These are phyloP conservation scores for Cheilosia scutellata DNA, from an alignment of 2,888 invertebrate genomes.

Conservation along the genomic window DNA sequence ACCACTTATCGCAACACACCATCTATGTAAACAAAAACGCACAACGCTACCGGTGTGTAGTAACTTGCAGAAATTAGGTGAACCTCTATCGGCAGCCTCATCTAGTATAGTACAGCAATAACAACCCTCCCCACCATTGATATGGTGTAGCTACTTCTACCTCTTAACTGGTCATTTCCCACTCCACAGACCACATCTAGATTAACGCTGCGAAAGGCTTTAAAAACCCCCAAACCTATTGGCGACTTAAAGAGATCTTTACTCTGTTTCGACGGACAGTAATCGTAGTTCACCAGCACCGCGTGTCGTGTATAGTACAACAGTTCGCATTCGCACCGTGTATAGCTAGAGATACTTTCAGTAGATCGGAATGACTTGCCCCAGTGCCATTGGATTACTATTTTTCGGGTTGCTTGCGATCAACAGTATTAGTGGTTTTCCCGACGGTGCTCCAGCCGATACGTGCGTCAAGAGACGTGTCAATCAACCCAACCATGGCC, in stretches of 20 bases:
- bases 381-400: constrained; percentile 78
- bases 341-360: constrained; percentile 21
- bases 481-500: constrained; percentile 91
- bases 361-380: constrained; percentile 56
- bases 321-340: constrained; percentile 30
- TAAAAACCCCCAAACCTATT: constrained; percentile 69
- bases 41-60: constrained; percentile 51
- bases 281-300: constrained; percentile 47
- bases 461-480: constrained; percentile 91
- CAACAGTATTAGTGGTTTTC: constrained; percentile 86
- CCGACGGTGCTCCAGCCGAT: constrained; percentile 93
- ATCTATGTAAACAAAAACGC: constrained; percentile 72
- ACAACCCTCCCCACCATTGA: constrained; percentile 24
- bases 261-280: constrained; percentile 45
- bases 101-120: neutral
- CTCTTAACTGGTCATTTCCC: constrained; percentile 64
- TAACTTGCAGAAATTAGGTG: constrained; percentile 66
- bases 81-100: constrained; percentile 60
- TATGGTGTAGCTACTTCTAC: constrained; percentile 1
- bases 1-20: constrained; percentile 3
- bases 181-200: constrained; percentile 37
- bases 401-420: constrained; percentile 82
- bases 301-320: constrained; percentile 47
- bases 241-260: constrained; percentile 68
- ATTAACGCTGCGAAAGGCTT: constrained; percentile 61